phyloP scores from a whole-genome alignment of 2,797 vertebrate species.

The Eupleurogrammus muticus region DNA sequence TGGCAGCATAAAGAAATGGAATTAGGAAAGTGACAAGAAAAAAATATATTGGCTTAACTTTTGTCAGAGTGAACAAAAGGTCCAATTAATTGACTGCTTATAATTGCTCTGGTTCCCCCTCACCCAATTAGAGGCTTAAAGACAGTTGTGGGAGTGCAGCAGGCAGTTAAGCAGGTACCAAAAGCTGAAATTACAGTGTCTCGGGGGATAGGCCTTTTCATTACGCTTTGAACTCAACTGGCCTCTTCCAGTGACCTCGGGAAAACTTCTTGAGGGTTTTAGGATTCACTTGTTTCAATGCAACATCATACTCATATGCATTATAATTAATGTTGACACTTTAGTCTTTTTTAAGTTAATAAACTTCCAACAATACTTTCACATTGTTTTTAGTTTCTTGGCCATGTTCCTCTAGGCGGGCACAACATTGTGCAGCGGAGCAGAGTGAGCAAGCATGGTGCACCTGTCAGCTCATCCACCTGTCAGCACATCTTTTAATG shows the following conservation, averaged over 20 bases:
- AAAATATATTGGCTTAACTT: constrained; percentile 48
- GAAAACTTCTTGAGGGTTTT: constrained; percentile 53
- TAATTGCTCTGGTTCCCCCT: constrained; percentile 75
- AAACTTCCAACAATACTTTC: not conserved
- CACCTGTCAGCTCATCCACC: no score
- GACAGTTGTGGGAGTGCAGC: constrained; percentile 57
- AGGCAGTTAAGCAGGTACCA: constrained; percentile 65
- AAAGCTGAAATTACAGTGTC: constrained; percentile 68
- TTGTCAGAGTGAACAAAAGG: constrained; percentile 73
- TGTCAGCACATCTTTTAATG: no score
- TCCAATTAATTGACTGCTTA: constrained; percentile 80
- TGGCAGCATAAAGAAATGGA: constrained; percentile 41
- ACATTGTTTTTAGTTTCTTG: not conserved
- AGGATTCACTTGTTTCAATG: constrained; percentile 13
- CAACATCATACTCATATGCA: constrained; percentile 8
- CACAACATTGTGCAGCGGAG: no score
- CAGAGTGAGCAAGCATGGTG: no score
- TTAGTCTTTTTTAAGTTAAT: constrained; percentile 9
- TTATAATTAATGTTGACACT: constrained; percentile 12
- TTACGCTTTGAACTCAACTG: constrained; percentile 68
- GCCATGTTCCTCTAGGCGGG: no score
- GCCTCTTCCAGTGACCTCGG: constrained; percentile 51
- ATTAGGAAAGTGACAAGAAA: constrained; percentile 26
- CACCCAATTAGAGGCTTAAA: constrained; percentile 76
- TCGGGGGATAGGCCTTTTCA: constrained; percentile 71